Base-by-base conservation (phyloP, 2,797 vertebrate species). In the Schizothorax lantsangensis region DNA sequence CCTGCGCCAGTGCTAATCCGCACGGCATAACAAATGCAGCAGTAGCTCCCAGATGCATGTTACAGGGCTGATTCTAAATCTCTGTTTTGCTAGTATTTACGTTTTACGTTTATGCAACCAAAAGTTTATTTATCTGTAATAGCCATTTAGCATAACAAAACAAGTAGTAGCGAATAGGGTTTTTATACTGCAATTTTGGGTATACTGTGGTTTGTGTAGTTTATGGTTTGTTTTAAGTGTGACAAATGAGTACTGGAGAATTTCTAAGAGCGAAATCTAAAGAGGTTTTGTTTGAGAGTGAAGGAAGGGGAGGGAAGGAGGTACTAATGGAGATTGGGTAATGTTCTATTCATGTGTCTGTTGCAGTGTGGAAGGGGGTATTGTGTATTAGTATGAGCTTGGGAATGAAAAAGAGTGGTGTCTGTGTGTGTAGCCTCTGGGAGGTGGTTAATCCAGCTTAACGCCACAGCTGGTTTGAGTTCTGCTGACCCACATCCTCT, bases 401-500 rank as follows among this genome's bases (percentile, higher is more conserved):
- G 38, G 33, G 43, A 69, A 71, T 79, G 54, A 49, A 74, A 85
- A 73, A 81, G 54, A 71, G 30, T 68, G 59, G 71, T 86, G 69
- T 83, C 62, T 49, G 49, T 57, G 68, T 40, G 62, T 84, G 71
- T 47, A 43, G 33, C 36, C n/a, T 80, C 11, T 74, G 83, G 69
- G 66, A 77, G 64, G 30, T 82, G 81, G 86, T 74, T 85, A 88
- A 85, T 89, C 89, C 89, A 91, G 86, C 71, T 90, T 88, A 88
- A 68, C 52, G 14, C 66, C 75, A 77, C 87, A 88, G 85, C 81
- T 89, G 88, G 83, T 88, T 88, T 69, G 15, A 88, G 88, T 83
- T 88, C 62, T 45, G 43, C 80, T 91, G 88, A 91, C 89, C 89
- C 90, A 89, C 54, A 87, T 91, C 85, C 86, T 84, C 71, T 81